Conservation (phyloP, 1,140 invertebrate genomes). For the Papilio glaucus region DNA sequence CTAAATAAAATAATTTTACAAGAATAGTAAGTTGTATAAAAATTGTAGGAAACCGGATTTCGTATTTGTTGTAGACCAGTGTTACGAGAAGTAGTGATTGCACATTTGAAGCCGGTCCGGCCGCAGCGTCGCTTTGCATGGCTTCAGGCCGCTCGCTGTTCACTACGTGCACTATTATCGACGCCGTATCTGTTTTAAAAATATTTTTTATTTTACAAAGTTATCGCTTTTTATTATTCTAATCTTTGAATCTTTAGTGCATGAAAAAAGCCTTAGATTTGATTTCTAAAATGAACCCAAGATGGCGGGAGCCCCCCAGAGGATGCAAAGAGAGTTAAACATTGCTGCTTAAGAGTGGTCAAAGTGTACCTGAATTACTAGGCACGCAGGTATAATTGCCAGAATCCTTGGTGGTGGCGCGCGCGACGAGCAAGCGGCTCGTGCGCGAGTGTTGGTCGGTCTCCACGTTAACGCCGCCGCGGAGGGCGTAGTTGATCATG, state of each 20-base stretch:
- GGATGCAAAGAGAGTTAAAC: too few species aligned
- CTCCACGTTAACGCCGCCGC: slow-evolving; percentile 93
- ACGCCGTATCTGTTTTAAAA: slow-evolving; percentile 84
- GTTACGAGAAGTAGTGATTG: background rate
- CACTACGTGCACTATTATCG: slow-evolving; percentile 87
- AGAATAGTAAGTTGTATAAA: background rate
- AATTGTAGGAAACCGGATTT: background rate
- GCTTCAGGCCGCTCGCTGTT: slow-evolving; percentile 89
- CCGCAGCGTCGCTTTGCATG: slow-evolving; percentile 86
- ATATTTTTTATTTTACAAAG: too few species aligned
- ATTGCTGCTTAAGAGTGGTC: slow-evolving; percentile 6
- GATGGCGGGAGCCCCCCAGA: too few species aligned
- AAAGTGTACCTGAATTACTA: slow-evolving; percentile 83
- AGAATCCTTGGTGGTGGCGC: slow-evolving; percentile 90
- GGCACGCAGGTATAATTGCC: slow-evolving; percentile 95
- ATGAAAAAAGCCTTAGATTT: too few species aligned
- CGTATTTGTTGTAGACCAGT: background rate
- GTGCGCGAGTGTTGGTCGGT: slow-evolving; percentile 94
- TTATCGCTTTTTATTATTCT: slow-evolving; percentile 18
- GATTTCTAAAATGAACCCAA: too few species aligned
- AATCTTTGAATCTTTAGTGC: slow-evolving; percentile 30
- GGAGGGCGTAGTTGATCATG: slow-evolving; percentile 94
- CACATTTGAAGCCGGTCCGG: slow-evolving; percentile 61
- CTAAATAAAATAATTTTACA: background rate
- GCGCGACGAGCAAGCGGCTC: slow-evolving; percentile 91